These are phyloP conservation scores for Leucoma salicis DNA, from an alignment of 2,888 invertebrate genomes.

Conservation along the genomic window DNA sequence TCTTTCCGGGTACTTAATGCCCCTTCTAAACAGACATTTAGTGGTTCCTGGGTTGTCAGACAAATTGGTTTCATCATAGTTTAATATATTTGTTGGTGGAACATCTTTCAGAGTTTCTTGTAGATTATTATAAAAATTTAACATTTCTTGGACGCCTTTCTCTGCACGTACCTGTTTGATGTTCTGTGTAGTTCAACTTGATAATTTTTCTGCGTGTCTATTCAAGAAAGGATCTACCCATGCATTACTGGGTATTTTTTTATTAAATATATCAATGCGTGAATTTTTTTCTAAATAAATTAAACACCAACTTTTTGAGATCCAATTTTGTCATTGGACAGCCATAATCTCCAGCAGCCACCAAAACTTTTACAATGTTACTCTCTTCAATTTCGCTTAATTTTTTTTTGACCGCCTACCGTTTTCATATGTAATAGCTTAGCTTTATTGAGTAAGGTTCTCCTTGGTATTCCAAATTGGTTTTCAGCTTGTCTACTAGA, in stretches of 20 bases:
- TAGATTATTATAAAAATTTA: constrained; percentile 15
- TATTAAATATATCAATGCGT: not conserved
- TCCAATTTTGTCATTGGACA: not conserved
- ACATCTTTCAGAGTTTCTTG: constrained; percentile 11
- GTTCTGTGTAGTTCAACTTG: constrained; percentile 11
- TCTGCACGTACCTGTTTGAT: constrained; percentile 15
- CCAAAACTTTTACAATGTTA: not conserved
- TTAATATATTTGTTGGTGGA: constrained; percentile 16
- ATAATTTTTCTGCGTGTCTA: constrained; percentile 10
- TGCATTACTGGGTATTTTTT: not conserved
- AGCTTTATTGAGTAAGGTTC: not conserved
- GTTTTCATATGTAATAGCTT: not conserved
- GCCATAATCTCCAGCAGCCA: not conserved
- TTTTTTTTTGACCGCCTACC: not conserved
- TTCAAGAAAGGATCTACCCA: constrained; percentile 4
- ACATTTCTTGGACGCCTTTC: constrained; percentile 10
- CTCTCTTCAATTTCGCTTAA: not conserved
- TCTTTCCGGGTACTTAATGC: constrained; percentile 18
- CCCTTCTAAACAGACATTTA: constrained; percentile 16
- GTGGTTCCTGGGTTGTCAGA: constrained; percentile 19
- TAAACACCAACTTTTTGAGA: not conserved
- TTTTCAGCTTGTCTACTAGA: not conserved
- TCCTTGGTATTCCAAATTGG: not conserved
- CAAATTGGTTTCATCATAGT: constrained; percentile 25
- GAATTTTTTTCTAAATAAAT: not conserved